Evolutionary conservation across 2,888 invertebrate species (phyloP).

Genomic region (Tromatobia lineatoria): DNA sequence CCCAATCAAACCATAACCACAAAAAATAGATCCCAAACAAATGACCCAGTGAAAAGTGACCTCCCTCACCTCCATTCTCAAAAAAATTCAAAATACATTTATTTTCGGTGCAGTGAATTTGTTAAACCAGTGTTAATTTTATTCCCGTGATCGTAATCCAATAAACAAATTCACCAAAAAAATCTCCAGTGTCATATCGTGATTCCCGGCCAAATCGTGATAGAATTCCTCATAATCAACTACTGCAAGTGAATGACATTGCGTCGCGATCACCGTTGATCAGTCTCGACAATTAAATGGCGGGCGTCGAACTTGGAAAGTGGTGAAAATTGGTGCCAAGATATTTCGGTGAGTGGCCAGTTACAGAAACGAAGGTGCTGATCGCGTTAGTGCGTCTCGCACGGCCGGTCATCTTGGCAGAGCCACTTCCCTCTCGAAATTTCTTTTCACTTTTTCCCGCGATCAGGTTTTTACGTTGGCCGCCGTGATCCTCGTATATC

Average conservation of each 20-base stretch:
- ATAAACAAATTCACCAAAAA: conserved; percentile 3
- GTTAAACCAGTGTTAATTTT: conserved; percentile 40
- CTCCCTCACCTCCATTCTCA: background rate
- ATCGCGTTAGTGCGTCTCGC: conserved; percentile 59
- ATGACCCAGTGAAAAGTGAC: conserved; percentile 49
- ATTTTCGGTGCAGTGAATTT: conserved; percentile 40
- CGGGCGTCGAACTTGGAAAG: conserved; percentile 71
- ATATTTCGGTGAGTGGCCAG: conserved; percentile 56
- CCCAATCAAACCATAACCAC: background rate
- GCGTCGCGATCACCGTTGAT: conserved; percentile 21
- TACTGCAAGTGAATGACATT: background rate
- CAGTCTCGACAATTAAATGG: conserved; percentile 27
- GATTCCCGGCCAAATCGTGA: background rate
- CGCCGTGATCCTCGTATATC: conserved; percentile 26
- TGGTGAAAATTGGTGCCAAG: conserved; percentile 75
- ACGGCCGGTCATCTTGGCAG: conserved; percentile 55
- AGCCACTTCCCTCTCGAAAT: conserved; percentile 67
- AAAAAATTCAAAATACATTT: background rate
- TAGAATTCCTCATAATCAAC: background rate
- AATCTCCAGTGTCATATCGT: background rate
- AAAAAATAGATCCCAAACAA: conserved; percentile 1
- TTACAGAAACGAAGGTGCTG: conserved; percentile 30
- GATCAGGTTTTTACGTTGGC: conserved; percentile 14
- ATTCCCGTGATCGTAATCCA: background rate
- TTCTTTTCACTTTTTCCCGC: conserved; percentile 70